Evolutionary conservation across 1,140 invertebrate species (phyloP).

Genomic region (Epicauta chinensis): DNA sequence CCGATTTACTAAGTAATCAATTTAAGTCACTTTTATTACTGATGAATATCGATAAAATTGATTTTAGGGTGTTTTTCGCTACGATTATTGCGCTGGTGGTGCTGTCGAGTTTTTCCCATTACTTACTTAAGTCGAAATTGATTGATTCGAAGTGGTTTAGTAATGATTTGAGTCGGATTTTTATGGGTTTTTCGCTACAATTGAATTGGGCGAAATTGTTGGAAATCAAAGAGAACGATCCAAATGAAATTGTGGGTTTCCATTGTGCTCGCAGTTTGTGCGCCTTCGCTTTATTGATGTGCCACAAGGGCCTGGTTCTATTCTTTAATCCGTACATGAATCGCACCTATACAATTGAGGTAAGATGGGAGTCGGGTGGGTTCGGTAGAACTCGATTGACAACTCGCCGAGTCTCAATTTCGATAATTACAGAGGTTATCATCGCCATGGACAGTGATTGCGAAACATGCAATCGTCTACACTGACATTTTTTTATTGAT

Average conservation of each 20-base stretch:
- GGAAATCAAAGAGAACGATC: constrained; percentile 43
- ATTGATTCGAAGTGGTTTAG: neutral
- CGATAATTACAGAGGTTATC: constrained; percentile 57
- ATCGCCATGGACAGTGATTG: constrained; percentile 63
- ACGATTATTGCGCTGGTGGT: constrained; percentile 8
- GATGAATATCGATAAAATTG: constrained; percentile 5
- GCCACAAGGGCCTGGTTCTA: constrained; percentile 66
- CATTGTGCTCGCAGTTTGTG: constrained; percentile 62
- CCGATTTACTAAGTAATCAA: too few species aligned
- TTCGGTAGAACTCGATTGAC: too few species aligned
- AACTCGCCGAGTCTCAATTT: too few species aligned
- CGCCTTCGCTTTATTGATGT: constrained; percentile 55
- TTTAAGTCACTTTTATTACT: neutral
- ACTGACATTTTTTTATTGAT: constrained; percentile 72
- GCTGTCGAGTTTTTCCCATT: neutral
- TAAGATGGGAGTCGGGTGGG: too few species aligned
- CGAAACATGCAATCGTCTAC: constrained; percentile 63
- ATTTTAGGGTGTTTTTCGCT: constrained; percentile 10
- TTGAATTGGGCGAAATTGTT: constrained; percentile 52
- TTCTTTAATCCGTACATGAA: constrained; percentile 66
- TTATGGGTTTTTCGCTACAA: constrained; percentile 55
- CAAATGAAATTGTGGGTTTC: constrained; percentile 56
- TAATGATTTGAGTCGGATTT: constrained; percentile 32
- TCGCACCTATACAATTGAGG: constrained; percentile 59
- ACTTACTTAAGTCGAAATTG: neutral